Evolutionary conservation across 2,797 vertebrate species (phyloP), one percentile per base, ranked within the genome.

Genomic region (Melanotaenia maccullochi): DNA sequence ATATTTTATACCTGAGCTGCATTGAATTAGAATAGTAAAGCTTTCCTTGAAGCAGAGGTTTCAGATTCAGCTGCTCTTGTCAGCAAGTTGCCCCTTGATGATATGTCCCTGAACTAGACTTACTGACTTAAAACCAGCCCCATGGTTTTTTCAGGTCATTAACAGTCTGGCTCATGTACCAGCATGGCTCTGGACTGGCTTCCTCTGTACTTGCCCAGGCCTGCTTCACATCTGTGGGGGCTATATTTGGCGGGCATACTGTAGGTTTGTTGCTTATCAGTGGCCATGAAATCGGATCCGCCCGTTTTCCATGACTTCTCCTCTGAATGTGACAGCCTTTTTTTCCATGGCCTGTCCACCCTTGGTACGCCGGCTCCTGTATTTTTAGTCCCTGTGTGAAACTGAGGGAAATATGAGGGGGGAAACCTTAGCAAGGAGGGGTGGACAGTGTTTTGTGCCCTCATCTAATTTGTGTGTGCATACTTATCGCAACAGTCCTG

Each of bases 201-300:
- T 75, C 59, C 3, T 33, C 63, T 71, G 70, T 49, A 44, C 67
- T 54, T 63, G 52, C 30, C 67, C 57, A 13, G 67, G 51, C 73
- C 70, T 82, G 84, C 73, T 64, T 71, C 85, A 82, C 80, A 85
- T 87, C 79, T 79, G 65, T 2, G 62, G 70, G 71, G 35, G 84
- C 90, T 94, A 93, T 93, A 91, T 93, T 91, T 93, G 92, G 85
- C 71, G n/a, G 60, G 55, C 60, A 49, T 80, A 79, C 85, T 90
- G 78, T 85, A 89, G 77, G 81, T 92, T 94, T 90, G 90, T 92
- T 89, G 89, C 86, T 94, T 93, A 94, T 95, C 91, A 90, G 88
- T 77, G 79, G 65, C 88, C 88, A 76, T 92, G 91, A 93, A 94
- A 94, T 88, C 9, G 82, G 91, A 95, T 90, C 83, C 91, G 84